Conservation (phyloP, 2,797 vertebrate species). For the Gymnoscopelus braueri region DNA sequence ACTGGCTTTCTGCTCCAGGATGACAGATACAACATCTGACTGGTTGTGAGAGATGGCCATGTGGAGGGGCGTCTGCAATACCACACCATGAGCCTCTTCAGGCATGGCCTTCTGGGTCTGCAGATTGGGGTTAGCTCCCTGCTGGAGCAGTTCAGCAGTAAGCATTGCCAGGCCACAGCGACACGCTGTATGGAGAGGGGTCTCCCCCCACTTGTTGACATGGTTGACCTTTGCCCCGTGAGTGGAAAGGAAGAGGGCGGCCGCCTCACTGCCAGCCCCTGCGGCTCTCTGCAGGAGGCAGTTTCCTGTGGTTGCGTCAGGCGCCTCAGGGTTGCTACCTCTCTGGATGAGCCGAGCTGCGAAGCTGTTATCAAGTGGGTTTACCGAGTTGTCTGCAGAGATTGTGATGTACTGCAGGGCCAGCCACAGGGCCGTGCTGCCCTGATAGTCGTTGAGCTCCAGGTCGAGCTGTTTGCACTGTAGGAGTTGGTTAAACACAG, state of each 20-base stretch:
- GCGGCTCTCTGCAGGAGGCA: conserved; percentile 95
- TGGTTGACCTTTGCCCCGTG: conserved; percentile 96
- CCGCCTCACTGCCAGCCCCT: conserved; percentile 89
- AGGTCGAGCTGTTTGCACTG: conserved; percentile 97
- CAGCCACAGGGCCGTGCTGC: conserved; percentile 95
- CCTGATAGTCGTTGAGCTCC: conserved; percentile 95
- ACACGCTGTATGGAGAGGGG: conserved; percentile 93
- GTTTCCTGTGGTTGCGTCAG: conserved; percentile 88
- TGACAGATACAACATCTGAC: conserved; percentile 96
- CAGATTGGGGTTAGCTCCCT: conserved; percentile 96
- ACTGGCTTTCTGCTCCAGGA: conserved; percentile 98
- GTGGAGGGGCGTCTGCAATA: conserved; percentile 92
- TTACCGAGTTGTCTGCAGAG: conserved; percentile 90
- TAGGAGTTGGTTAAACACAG: conserved; percentile 95
- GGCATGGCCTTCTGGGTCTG: conserved; percentile 87
- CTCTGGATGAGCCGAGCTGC: conserved; percentile 93
- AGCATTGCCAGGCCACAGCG: conserved; percentile 89
- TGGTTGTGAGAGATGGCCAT: conserved; percentile 96
- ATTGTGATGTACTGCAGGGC: conserved; percentile 95
- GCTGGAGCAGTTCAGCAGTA: conserved; percentile 94
- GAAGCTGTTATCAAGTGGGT: conserved; percentile 96
- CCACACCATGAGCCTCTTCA: conserved; percentile 72
- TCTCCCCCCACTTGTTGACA: conserved; percentile 95
- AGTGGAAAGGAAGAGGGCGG: conserved; percentile 94
- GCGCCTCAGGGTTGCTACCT: conserved; percentile 93